Conservation (phyloP, 1,140 invertebrate genomes). For the Drosophila yakuba region DNA sequence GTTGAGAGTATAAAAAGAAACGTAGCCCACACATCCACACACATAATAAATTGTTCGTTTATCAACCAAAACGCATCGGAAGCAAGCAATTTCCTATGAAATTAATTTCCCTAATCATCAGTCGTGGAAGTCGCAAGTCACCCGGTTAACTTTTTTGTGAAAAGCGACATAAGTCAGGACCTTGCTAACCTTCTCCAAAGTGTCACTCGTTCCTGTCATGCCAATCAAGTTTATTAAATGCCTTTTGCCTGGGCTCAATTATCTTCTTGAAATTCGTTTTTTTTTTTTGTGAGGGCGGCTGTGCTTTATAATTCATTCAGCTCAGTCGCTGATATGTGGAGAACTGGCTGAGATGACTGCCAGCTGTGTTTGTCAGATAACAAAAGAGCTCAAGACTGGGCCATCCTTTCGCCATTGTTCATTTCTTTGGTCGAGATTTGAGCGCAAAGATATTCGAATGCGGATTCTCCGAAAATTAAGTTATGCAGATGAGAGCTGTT, state of each 20-base stretch:
- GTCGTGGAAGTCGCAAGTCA: constrained; percentile 69
- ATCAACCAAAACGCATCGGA: constrained; percentile 29
- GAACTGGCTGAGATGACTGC: constrained; percentile 43
- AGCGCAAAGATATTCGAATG: constrained; percentile 46
- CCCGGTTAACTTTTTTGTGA: constrained; percentile 55
- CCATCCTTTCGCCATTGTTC: constrained; percentile 51
- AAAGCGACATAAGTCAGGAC: constrained; percentile 29
- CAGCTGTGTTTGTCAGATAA: constrained; percentile 74
- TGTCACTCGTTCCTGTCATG: constrained; percentile 14
- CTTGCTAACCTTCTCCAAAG: constrained; percentile 31
- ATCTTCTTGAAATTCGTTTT: constrained; percentile 68
- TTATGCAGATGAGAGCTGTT: constrained; percentile 50
- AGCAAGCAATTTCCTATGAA: constrained; percentile 65
- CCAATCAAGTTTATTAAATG: constrained; percentile 69
- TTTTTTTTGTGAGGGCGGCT: constrained; percentile 49
- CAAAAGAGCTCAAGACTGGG: constrained; percentile 58
- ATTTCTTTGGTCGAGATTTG: constrained; percentile 59
- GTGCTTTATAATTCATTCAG: constrained; percentile 53
- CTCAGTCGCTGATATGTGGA: constrained; percentile 48
- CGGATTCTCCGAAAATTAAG: constrained; percentile 38
- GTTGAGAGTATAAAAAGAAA: background rate
- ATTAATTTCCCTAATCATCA: constrained; percentile 75
- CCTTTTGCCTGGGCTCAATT: constrained; percentile 66
- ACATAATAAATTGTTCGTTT: constrained; percentile 18
- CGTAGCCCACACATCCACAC: constrained; percentile 3